Evolutionary conservation across 2,888 invertebrate species (phyloP), one percentile per base, ranked within the genome.

Genomic region (Catocala sponsa): DNA sequence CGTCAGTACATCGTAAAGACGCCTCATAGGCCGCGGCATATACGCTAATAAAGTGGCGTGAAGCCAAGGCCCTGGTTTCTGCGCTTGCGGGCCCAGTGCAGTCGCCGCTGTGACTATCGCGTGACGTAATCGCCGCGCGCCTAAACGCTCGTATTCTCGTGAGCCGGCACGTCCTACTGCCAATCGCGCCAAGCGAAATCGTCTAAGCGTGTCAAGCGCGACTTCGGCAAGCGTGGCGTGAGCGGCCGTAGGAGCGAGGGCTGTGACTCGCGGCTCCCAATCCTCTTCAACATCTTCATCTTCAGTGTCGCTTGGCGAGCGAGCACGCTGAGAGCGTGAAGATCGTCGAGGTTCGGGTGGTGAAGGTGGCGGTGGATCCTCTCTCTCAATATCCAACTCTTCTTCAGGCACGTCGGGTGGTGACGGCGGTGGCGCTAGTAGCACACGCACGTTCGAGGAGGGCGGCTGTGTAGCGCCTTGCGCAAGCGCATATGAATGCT

Each of bases 401-500:
- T 38, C 35, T 0, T 6, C 41, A 46, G n/a, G 10, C 32, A n/a
- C 71, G 65, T 51, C 66, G 52, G 50, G 63, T 63, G 69, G 63
- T 44, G 2, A 41, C 15, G 49, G 7, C 41, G 54, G 74, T 69
- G 79, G 79, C 78, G 75, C 78, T 70, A 84, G 76, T 82, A 85
- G 66, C 79, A 79, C 73, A 75, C 84, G 78, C 78, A 81, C 71
- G 74, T 73, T 71, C 51, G 72, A 64, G 55, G 72, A 70, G 57
- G 80, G 70, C 64, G 75, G 72, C 53, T 64, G 62, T 13, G 72
- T 70, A 47, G 75, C 68, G 53, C 75, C 79, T 12, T 82, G 78
- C 15, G 69, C 76, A 33, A 90, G 85, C 62, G 91, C 91, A 76
- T 92, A 92, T 76, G 91, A 91, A 80, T 92, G 92, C 83, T 92